These are phyloP conservation scores for Eilema sororculum DNA, from an alignment of 2,888 invertebrate species.

Conservation along the genomic window DNA sequence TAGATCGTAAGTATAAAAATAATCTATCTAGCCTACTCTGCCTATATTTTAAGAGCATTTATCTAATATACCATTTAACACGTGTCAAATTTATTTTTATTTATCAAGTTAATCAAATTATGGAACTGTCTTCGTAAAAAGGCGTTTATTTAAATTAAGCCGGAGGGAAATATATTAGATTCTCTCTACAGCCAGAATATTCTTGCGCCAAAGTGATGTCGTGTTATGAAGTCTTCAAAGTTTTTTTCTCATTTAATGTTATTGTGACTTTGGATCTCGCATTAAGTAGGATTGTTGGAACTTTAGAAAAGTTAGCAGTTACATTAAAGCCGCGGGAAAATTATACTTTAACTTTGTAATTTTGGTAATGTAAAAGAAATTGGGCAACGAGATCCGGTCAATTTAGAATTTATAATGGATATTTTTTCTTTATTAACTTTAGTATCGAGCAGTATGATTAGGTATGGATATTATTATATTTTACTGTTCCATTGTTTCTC, in stretches of 20 bases:
- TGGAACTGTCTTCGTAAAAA: slow-evolving; percentile 42
- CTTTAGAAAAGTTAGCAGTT: neutral
- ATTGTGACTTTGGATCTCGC: slow-evolving; percentile 24
- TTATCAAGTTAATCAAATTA: slow-evolving; percentile 52
- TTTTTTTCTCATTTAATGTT: slow-evolving; percentile 27
- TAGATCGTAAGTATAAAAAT: too few species aligned
- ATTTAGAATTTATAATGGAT: slow-evolving; percentile 2
- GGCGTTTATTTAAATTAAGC: slow-evolving; percentile 58
- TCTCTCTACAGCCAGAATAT: slow-evolving; percentile 27
- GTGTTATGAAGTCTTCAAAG: slow-evolving; percentile 36
- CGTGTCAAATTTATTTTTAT: slow-evolving; percentile 55
- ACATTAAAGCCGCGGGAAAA: slow-evolving; percentile 21
- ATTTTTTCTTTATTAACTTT: neutral
- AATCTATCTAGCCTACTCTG: too few species aligned
- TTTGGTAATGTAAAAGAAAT: slow-evolving; percentile 19
- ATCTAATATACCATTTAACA: slow-evolving; percentile 41
- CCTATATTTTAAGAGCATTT: slow-evolving; percentile 32
- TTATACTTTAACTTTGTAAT: slow-evolving; percentile 19
- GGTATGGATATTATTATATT: too few species aligned
- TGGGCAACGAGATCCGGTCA: slow-evolving; percentile 8
- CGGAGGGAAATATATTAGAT: slow-evolving; percentile 29
- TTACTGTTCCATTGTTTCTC: neutral
- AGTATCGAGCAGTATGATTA: neutral
- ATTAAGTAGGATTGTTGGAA: slow-evolving; percentile 22
- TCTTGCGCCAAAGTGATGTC: slow-evolving; percentile 49